Evolutionary conservation across 2,888 invertebrate species (phyloP), one percentile per base, ranked within the genome.

Genomic region (Gortyna flavago): DNA sequence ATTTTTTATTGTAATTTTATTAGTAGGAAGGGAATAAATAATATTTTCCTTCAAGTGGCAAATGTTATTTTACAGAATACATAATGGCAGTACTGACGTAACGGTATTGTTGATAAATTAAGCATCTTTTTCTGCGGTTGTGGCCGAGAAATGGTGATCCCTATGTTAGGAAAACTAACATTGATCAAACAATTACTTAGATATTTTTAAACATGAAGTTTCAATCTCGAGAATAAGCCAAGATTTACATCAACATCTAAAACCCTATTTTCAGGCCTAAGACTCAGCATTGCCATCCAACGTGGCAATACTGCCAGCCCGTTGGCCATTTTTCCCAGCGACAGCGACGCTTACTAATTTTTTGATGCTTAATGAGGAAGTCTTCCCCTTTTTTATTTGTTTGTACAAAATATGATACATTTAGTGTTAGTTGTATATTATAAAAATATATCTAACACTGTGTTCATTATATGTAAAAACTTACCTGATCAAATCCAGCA

Each of bases 401-500:
- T 48, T 44, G 29, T 48, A 48, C 0, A 21, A 9, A 51, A 8
- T 51, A 8, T 51, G 51, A 54, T n/a, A n/a, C 13, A 57, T 57
- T 57, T 6, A 57, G n/a, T 59, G 6, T 59, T 16, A 57, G 13
- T 57, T 29, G 32, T 32, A 32, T 21, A 62, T 18, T n/a, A 4
- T n/a, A 5, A 16, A 48, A 48, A 48, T 1, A 67, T 13, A 8
- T 21, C 13, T 44, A 21, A 21, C 41, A 67, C 7, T 29, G 21
- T 67, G 2, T 62, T 9, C 16, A n/a, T 35, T 38, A 29, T 8
- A 38, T 9, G 38, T 9, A 16, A 54, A 66, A 0, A 81, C 94
- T 94, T 92, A 99, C 98, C 99, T 98, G 89, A 99, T 97, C 88
- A 99, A 97, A 97, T 99, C 99, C 95, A 99, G 97, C 77, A 99